A percentile compares a stretch with the other conserved stretches of the same genome.
Conservation (phyloP, 2,888 invertebrate species). For the Eledona agricola region DNA sequence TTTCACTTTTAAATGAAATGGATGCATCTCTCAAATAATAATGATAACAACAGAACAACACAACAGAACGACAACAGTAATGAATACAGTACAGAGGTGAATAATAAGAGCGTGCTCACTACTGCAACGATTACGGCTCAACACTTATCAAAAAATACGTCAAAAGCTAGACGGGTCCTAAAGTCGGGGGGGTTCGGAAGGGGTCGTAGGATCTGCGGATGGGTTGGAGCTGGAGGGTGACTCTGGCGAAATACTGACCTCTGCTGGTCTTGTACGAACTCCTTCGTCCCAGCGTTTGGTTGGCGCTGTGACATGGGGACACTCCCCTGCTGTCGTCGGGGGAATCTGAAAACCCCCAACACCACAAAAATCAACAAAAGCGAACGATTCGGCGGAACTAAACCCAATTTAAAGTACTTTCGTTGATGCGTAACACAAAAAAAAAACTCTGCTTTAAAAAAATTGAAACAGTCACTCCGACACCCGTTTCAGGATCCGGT, state of each 20-base stretch:
- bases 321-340: slow-evolving; percentile 80
- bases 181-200: slow-evolving; percentile 3
- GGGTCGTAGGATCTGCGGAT: background rate
- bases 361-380: slow-evolving; percentile 40
- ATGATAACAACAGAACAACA: slow-evolving; percentile 37
- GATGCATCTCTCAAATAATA: slow-evolving; percentile 39
- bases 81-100: slow-evolving; percentile 10
- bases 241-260: slow-evolving; percentile 69
- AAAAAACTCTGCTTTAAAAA: background rate
- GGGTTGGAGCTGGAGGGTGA: background rate
- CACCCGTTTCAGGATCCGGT: no score
- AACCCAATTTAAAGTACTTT: no score
- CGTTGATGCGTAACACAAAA: background rate
- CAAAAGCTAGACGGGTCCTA: slow-evolving; percentile 35
- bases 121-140: slow-evolving; percentile 38
- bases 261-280: slow-evolving; percentile 89
- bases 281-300: slow-evolving; percentile 77
- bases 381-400: slow-evolving; percentile 28
- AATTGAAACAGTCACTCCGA: no score
- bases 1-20: slow-evolving; percentile 51
- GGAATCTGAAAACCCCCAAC: slow-evolving; percentile 67
- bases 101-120: slow-evolving; percentile 39
- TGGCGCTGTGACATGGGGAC: slow-evolving; percentile 73
- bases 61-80: slow-evolving; percentile 17
- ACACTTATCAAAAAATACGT: slow-evolving; percentile 32